Percentiles rank a stretch among this genome's conserved stretches.
Conservation (phyloP, 2,888 invertebrate genomes). For the Tetrapedia diversipes region DNA sequence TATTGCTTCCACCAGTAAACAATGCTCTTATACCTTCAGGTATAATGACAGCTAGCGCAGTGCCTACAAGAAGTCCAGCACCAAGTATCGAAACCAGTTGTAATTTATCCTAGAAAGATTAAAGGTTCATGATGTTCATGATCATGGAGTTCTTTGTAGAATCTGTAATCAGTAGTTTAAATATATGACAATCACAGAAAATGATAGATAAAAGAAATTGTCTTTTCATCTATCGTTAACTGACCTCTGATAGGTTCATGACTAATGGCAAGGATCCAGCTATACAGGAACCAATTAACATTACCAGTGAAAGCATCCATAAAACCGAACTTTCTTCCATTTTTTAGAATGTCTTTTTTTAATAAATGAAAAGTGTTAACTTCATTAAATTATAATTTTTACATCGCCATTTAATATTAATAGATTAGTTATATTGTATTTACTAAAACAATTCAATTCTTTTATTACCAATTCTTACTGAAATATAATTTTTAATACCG, state of each 20-base stretch:
- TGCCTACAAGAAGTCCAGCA: slow-evolving; percentile 98
- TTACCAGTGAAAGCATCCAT: slow-evolving; percentile 92
- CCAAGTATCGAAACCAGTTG: slow-evolving; percentile 97
- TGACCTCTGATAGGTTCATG: slow-evolving; percentile 96
- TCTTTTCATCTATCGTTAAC: slow-evolving; percentile 32
- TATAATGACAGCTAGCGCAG: slow-evolving; percentile 98
- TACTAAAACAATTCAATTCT: slow-evolving; percentile 10
- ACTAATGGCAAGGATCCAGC: slow-evolving; percentile 97
- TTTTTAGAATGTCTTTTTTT: slow-evolving; percentile 65
- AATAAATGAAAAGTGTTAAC: slow-evolving; percentile 30
- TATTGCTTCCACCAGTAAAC: slow-evolving; percentile 79
- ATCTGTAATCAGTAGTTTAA: slow-evolving; percentile 55
- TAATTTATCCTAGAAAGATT: slow-evolving; percentile 91
- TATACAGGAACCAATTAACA: slow-evolving; percentile 97
- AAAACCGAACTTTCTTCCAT: slow-evolving; percentile 95
- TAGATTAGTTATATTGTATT: neutral
- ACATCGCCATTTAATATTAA: slow-evolving; percentile 36
- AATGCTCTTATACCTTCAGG: slow-evolving; percentile 98
- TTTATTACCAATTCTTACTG: slow-evolving; percentile 37
- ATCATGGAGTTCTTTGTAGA: slow-evolving; percentile 47
- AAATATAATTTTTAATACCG: slow-evolving; percentile 24
- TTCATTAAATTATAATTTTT: slow-evolving; percentile 34
- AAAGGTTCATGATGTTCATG: slow-evolving; percentile 61
- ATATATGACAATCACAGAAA: slow-evolving; percentile 38
- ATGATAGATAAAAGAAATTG: slow-evolving; percentile 26